Evolutionary conservation across 2,888 invertebrate species (phyloP).

Genomic region (Amblyteles armatorius): DNA sequence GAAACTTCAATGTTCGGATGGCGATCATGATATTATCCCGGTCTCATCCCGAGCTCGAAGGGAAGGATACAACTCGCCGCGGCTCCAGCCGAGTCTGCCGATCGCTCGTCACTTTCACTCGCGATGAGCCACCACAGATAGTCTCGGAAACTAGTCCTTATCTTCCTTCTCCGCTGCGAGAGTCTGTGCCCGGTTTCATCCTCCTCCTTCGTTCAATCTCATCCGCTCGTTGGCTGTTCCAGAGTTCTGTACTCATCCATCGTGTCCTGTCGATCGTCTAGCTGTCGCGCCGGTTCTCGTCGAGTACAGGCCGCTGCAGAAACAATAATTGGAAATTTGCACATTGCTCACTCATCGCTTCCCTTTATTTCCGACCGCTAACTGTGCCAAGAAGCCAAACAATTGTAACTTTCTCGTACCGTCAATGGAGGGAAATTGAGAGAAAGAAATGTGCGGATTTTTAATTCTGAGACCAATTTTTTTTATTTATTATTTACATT

Average conservation of each 20-base stretch:
- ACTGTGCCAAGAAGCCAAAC: too few relatives aligned
- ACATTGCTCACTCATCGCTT: background rate
- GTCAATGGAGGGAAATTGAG: too few relatives aligned
- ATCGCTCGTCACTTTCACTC: constrained; percentile 77
- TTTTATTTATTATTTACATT: background rate
- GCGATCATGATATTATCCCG: constrained; percentile 25
- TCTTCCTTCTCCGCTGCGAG: constrained; percentile 51
- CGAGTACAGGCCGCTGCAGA: constrained; percentile 6
- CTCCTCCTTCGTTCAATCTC: constrained; percentile 17
- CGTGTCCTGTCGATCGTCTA: constrained; percentile 66
- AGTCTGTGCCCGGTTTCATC: background rate
- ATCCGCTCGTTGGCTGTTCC: constrained; percentile 5
- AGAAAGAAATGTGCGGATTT: background rate
- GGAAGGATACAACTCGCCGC: constrained; percentile 48
- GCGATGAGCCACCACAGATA: constrained; percentile 75
- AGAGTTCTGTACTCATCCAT: constrained; percentile 49
- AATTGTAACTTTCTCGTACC: too few relatives aligned
- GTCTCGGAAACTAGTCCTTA: constrained; percentile 62
- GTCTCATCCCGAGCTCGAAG: constrained; percentile 45
- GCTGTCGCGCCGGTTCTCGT: constrained; percentile 24
- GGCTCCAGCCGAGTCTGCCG: constrained; percentile 18
- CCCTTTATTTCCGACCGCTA: background rate
- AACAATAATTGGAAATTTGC: background rate
- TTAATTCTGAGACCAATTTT: background rate
- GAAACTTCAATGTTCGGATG: constrained; percentile 62